A percentile compares a stretch with the other conserved stretches of the same genome.
Conservation (phyloP, 2,888 invertebrate species). For the Dicyrtoma fusca region DNA sequence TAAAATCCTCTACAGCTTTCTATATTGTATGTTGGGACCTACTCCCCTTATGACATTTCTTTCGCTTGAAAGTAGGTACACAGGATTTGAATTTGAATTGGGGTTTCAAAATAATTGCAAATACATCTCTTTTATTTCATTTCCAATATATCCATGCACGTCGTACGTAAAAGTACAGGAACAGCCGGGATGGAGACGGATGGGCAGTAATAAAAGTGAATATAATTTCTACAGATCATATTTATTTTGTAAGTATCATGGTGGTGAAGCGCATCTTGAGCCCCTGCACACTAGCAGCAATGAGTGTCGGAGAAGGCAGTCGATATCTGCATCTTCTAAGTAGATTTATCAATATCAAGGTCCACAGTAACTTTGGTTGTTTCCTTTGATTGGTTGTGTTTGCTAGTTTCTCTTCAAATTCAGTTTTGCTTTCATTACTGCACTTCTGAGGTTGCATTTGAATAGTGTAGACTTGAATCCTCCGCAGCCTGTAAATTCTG, state of each 20-base stretch:
- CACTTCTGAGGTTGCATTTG: background rate
- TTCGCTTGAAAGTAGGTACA: too few species aligned
- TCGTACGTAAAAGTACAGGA: too few species aligned
- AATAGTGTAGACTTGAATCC: background rate
- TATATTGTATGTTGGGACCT: too few species aligned
- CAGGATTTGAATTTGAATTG: too few species aligned
- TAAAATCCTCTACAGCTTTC: too few species aligned
- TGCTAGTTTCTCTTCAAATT: background rate
- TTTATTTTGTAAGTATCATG: constrained; percentile 31
- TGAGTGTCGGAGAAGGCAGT: background rate
- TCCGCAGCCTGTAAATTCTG: background rate
- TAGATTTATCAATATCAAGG: background rate
- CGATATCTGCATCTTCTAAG: background rate
- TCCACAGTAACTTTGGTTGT: background rate
- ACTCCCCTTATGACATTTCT: too few species aligned
- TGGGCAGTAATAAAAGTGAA: constrained; percentile 27
- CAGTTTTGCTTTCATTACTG: background rate
- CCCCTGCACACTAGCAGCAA: background rate
- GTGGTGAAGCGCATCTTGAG: background rate
- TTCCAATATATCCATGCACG: too few species aligned
- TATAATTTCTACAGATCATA: constrained; percentile 24
- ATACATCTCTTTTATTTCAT: too few species aligned
- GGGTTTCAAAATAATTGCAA: too few species aligned
- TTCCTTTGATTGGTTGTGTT: background rate
- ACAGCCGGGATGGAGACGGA: background rate